phyloP scores from a whole-genome alignment of 2,888 invertebrate species.

The Diarsia dahlii region DNA sequence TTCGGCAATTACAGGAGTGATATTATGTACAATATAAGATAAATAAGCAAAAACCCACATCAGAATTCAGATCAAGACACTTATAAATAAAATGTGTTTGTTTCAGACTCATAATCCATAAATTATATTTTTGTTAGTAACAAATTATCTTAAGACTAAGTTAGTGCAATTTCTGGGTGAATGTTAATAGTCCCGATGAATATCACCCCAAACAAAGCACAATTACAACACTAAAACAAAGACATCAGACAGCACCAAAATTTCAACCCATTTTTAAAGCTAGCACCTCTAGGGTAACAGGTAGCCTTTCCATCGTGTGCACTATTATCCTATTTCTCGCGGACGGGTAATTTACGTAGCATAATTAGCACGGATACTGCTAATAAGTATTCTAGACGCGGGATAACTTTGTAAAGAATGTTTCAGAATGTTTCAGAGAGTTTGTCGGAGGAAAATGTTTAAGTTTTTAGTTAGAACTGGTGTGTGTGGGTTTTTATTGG shows the following conservation, averaged over 20 bases:
- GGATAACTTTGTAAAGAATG: slow-evolving; percentile 55
- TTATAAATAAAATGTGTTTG: too few species aligned
- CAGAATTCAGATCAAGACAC: neutral
- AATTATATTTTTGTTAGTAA: too few species aligned
- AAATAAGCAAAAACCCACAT: too few species aligned
- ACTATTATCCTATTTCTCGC: slow-evolving; percentile 47
- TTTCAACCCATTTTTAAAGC: slow-evolving; percentile 31
- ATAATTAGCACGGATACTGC: slow-evolving; percentile 52
- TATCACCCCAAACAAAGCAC: neutral
- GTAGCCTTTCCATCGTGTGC: slow-evolving; percentile 37
- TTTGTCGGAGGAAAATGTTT: slow-evolving; percentile 11
- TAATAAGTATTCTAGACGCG: slow-evolving; percentile 47
- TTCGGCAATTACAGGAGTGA: too few species aligned
- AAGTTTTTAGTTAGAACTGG: slow-evolving; percentile 31
- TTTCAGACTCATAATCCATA: too few species aligned
- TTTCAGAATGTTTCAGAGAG: slow-evolving; percentile 15
- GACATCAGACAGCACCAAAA: slow-evolving; percentile 12
- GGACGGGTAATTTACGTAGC: slow-evolving; percentile 51
- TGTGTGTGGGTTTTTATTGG: neutral
- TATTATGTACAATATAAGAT: too few species aligned
- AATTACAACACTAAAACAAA: neutral
- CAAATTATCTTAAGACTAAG: too few species aligned
- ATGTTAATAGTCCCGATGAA: too few species aligned
- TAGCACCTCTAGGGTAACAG: slow-evolving; percentile 45
- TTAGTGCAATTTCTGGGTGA: too few species aligned